Base-by-base conservation (phyloP, 2,113 vertebrate genomes). In the Rhinoptilus africanus region DNA sequence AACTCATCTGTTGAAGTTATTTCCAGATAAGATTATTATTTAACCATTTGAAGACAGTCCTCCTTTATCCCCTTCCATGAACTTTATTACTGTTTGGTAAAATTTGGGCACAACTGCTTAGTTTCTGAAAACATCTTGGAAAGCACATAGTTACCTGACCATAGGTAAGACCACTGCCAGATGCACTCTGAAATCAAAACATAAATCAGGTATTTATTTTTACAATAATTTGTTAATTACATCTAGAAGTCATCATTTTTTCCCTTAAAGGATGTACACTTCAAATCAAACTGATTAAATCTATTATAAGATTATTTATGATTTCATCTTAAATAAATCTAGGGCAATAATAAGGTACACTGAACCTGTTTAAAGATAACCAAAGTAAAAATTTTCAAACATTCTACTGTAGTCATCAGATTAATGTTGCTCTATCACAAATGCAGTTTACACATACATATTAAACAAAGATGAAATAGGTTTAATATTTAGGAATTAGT, bases 81-180 rank as follows among this genome's bases (percentile, higher is more conserved):
- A 57, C 53, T 56, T 12, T 69, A 37, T 22, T 73, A 50, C 34
- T 54, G 8, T 68, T 84, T 59, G 6, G 19, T 34, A 83, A 47
- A 71, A 86, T 15, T 27, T 80, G 30, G 56, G 20, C 8, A 6
- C 23, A 78, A 41, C 26, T 71, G 21, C n/a, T 81, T 59, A 32
- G 5, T 35, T 87, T 75, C 60, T 75, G 50, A 77, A 96, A 87
- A 56, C 5, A 27, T 10, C 5, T 21, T 89, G 32, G 47, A 81
- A 59, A 95, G 59, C 15, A 72, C 28, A n/a, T 5, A 67, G 11
- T 95, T 95, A 97, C 97, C 96, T 97, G 93, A 20, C 97, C 97
- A 41, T 97, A 97, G 30, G 89, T 41, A 60, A 91, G 34, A 56
- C 90, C 91, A 51, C 59, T 32, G 19, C 71, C 0, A 1, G 66